Conservation (phyloP, 2,113 vertebrate genomes). For the Archocentrus centrarchus region DNA sequence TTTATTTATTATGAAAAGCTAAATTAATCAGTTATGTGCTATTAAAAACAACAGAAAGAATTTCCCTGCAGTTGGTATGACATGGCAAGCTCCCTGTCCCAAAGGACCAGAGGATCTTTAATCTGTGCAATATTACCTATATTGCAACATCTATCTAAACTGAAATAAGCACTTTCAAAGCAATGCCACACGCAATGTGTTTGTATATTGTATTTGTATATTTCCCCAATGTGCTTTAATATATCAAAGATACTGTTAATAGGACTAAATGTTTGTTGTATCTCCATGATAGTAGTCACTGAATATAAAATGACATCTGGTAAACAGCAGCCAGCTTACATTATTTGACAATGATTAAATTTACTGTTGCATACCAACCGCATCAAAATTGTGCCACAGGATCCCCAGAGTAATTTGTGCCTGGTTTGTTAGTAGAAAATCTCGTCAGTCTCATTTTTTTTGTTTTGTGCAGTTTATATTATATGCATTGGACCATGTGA, state of each 20-base stretch:
- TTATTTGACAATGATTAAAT: slow-evolving; percentile 28
- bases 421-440: slow-evolving; percentile 19
- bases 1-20: background rate
- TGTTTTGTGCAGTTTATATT: background rate
- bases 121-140: background rate
- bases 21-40: background rate
- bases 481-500: background rate
- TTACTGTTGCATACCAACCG: slow-evolving; percentile 28
- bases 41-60: background rate
- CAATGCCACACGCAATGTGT: background rate
- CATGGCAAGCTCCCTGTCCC: background rate
- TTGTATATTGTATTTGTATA: slow-evolving; percentile 5
- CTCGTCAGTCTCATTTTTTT: background rate
- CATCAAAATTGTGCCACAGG: background rate
- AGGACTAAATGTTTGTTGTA: slow-evolving; percentile 20
- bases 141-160: background rate
- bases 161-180: background rate
- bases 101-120: background rate
- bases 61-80: background rate
- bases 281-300: background rate
- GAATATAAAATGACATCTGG: slow-evolving; percentile 34
- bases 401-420: slow-evolving; percentile 10
- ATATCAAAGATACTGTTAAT: slow-evolving; percentile 26
- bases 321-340: slow-evolving; percentile 19
- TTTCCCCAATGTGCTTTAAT: slow-evolving; percentile 15